A percentile compares a stretch with the other conserved stretches of the same genome.
phyloP scores from a whole-genome alignment of 1,140 invertebrate species.

The Eriosoma lanigerum region DNA sequence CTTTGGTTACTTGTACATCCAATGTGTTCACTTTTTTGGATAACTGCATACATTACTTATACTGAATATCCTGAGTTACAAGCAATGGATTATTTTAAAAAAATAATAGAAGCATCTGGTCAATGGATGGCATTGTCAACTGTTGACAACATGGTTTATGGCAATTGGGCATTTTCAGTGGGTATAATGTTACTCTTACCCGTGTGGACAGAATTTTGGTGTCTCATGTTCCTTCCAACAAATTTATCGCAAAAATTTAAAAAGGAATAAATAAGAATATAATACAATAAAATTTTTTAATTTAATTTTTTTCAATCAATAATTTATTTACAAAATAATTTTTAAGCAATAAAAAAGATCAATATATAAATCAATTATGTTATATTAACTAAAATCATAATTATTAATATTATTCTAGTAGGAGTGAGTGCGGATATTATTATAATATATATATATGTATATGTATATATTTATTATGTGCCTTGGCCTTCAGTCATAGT shows the following conservation, averaged over 20 bases:
- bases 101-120: slow-evolving; percentile 68
- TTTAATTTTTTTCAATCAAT: slow-evolving; percentile 38
- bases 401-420: slow-evolving; percentile 46
- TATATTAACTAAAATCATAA: slow-evolving; percentile 44
- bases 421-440: slow-evolving; percentile 42
- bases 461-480: slow-evolving; percentile 46
- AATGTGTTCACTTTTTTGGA: slow-evolving; percentile 64
- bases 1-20: slow-evolving; percentile 73
- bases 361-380: slow-evolving; percentile 43
- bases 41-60: slow-evolving; percentile 66
- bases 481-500: slow-evolving; percentile 46
- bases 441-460: slow-evolving; percentile 9
- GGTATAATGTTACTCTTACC: slow-evolving; percentile 64
- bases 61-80: slow-evolving; percentile 66
- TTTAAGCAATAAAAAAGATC: slow-evolving; percentile 41
- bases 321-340: slow-evolving; percentile 49
- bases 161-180: slow-evolving; percentile 68
- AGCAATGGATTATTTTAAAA: slow-evolving; percentile 59
- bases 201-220: slow-evolving; percentile 67
- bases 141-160: slow-evolving; percentile 77
- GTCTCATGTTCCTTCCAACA: slow-evolving; percentile 43
- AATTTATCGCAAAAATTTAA: slow-evolving; percentile 36
- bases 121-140: slow-evolving; percentile 77
- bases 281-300: neutral
- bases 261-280: neutral